A percentile compares a stretch with the other conserved stretches of the same genome.
Conservation (phyloP, 2,888 invertebrate genomes). For the Watsonalla cultraria region DNA sequence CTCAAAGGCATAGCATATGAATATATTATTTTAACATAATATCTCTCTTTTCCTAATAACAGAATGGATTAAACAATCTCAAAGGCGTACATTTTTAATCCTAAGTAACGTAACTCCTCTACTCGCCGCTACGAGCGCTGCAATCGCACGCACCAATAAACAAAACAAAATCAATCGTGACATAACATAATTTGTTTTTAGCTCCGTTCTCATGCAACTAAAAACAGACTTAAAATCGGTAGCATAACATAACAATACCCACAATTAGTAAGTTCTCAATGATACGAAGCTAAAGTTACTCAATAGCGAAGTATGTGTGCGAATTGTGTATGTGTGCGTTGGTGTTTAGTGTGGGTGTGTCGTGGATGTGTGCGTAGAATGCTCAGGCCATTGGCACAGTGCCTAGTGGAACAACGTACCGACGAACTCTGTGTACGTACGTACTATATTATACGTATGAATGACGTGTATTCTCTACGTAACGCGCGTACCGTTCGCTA, state of each 20-base stretch:
- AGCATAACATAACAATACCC: slow-evolving; percentile 33
- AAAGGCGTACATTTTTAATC: too few species aligned
- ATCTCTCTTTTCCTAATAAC: too few species aligned
- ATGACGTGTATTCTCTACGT: slow-evolving; percentile 47
- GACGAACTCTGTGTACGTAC: slow-evolving; percentile 48
- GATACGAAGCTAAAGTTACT: slow-evolving; percentile 47
- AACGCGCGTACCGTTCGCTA: slow-evolving; percentile 46
- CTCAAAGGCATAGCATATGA: too few species aligned
- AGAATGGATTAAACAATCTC: too few species aligned
- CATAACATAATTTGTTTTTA: slow-evolving; percentile 40
- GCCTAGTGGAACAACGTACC: slow-evolving; percentile 76
- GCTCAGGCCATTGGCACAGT: slow-evolving; percentile 70
- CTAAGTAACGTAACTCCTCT: slow-evolving; percentile 29
- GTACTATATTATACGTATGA: slow-evolving; percentile 46
- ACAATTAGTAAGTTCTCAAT: slow-evolving; percentile 45
- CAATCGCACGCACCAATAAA: slow-evolving; percentile 4
- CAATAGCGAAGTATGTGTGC: slow-evolving; percentile 37
- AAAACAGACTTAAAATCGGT: slow-evolving; percentile 29
- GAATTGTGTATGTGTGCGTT: slow-evolving; percentile 24
- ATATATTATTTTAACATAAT: too few species aligned
- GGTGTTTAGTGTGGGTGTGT: slow-evolving; percentile 19
- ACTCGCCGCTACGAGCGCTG: slow-evolving; percentile 34
- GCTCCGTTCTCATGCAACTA: slow-evolving; percentile 38
- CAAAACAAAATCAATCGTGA: slow-evolving; percentile 27
- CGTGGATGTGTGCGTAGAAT: slow-evolving; percentile 27